phyloP scores from a whole-genome alignment of 2,113 vertebrate genomes.

The Callipepla californica region DNA sequence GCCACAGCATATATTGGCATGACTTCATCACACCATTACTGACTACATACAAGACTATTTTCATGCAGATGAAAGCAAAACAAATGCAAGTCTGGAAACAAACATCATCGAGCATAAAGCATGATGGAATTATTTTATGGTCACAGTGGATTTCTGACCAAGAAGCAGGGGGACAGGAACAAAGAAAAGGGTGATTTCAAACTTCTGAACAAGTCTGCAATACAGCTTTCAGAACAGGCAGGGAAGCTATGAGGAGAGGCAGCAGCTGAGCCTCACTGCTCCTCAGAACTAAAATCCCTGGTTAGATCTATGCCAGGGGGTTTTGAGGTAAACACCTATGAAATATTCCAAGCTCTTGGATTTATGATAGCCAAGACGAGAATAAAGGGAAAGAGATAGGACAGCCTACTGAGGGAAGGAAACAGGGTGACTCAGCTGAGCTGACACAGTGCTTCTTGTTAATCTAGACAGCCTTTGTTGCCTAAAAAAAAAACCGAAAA shows the following conservation, averaged over 20 bases:
- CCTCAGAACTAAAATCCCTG: not conserved
- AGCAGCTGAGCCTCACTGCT: not conserved
- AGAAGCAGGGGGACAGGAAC: not conserved
- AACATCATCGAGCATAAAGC: not conserved
- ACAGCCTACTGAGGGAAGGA: not conserved
- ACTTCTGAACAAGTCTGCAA: not conserved
- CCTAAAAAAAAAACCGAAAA: not conserved
- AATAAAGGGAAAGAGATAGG: not conserved
- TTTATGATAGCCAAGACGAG: not conserved
- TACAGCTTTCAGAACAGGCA: not conserved
- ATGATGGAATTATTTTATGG: not conserved
- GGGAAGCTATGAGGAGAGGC: not conserved
- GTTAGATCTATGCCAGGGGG: not conserved
- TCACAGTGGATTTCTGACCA: not conserved
- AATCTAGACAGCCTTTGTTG: not conserved
- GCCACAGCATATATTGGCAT: not conserved
- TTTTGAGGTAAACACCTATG: not conserved
- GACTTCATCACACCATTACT: not conserved
- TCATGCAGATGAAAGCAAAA: not conserved
- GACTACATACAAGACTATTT: not conserved
- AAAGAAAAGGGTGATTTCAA: not conserved
- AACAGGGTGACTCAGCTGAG: not conserved
- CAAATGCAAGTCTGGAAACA: not conserved
- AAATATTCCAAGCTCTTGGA: not conserved
- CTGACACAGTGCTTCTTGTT: not conserved